Evolutionary conservation across 2,797 vertebrate species (phyloP).

Genomic region (Scolopax bukidnonensis): DNA sequence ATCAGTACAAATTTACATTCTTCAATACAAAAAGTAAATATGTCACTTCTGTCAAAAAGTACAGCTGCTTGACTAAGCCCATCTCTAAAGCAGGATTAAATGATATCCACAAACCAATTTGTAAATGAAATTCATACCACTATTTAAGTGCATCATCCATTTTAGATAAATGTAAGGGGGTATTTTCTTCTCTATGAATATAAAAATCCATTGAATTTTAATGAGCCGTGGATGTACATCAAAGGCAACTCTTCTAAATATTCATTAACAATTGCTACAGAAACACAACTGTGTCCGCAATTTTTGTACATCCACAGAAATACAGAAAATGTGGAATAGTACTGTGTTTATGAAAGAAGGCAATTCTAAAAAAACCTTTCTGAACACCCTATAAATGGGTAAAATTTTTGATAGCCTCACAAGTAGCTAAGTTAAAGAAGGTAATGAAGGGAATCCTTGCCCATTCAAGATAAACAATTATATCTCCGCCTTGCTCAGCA

Average conservation of each 20-base stretch:
- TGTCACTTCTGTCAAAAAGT: not conserved
- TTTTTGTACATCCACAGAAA: not conserved
- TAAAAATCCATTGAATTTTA: not conserved
- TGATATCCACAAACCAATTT: not conserved
- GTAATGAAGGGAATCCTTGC: not conserved
- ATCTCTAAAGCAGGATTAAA: not conserved
- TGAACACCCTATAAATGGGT: not conserved
- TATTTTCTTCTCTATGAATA: not conserved
- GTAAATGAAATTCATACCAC: not conserved
- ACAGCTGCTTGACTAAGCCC: not conserved
- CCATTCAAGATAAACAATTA: not conserved
- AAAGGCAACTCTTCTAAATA: not conserved
- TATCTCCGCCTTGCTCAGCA: not conserved
- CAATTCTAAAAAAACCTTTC: not conserved
- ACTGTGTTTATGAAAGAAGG: not conserved
- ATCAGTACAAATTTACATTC: not conserved
- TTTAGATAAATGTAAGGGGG: not conserved
- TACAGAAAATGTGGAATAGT: not conserved
- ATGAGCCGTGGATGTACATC: not conserved
- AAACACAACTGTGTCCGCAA: not conserved
- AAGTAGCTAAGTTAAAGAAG: not conserved
- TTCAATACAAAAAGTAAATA: not conserved
- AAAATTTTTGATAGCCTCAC: not conserved
- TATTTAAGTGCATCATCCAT: not conserved
- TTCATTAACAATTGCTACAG: not conserved